Evolutionary conservation across 1,140 invertebrate species (phyloP), one percentile per base, ranked within the genome.

Genomic region (Neodiprion fabricii): DNA sequence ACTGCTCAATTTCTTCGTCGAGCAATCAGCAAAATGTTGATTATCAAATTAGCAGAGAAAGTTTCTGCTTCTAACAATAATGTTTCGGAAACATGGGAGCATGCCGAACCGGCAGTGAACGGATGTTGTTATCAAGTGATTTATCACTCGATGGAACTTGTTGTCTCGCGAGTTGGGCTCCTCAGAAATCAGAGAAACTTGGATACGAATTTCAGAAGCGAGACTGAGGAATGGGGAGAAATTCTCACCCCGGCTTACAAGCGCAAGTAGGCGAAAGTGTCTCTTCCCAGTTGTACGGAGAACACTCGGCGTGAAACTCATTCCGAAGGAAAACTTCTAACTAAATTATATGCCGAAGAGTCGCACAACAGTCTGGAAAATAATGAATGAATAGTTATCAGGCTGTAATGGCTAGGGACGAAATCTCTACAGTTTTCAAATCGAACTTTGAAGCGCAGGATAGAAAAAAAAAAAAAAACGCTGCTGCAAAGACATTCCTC

Each of bases 311-410:
- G 53, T 40, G 28, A 61, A 17, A 61, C 53, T 61, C 53, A 17
- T 61, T 61, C 53, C 53, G n/a, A 40, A 9, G 53, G 53, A 61
- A 17, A 61, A 61, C 53, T 61, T 61, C 11, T 61, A 61, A 61
- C 53, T 61, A 61, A 61, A 61, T 61, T 61, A 61, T 61, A 61
- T 17, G 53, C 53, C 9, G 11, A 17, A 61, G 53, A 61, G n/a
- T 1, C 28, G 53, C 53, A 61, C 53, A 61, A 61, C 53, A 61
- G 53, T 61, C 53, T 61, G 53, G 53, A 61, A 61, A 61, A 61
- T 61, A 61, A 61, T 61, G 53, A 61, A 61, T 61, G 53, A 61
- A 61, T 61, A 61, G 53, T 61, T 61, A 61, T 61, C 53, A 61
- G n/a, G 53, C 53, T 61, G 28, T 3, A 40, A 40, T 40, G 28